These are phyloP conservation scores for Scophthalmus maximus DNA, from an alignment of 2,113 vertebrate species.

Conservation along the genomic window DNA sequence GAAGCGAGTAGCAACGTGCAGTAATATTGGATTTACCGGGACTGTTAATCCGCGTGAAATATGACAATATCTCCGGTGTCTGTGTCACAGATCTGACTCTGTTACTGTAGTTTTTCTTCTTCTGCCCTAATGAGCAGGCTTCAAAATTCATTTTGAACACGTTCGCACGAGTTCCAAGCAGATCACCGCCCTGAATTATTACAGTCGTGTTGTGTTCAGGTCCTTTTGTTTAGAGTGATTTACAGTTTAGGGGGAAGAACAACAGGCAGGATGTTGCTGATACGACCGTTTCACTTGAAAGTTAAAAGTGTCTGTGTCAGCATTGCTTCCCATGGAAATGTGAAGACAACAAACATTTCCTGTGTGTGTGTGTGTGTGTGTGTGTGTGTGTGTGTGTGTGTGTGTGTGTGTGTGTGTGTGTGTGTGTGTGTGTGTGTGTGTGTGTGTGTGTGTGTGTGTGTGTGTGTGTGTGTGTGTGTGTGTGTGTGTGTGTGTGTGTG, in stretches of 20 bases:
- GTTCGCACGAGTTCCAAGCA: not conserved
- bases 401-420: no score
- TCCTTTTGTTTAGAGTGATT: not conserved
- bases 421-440: slow-evolving; percentile 9
- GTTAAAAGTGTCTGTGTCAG: slow-evolving; percentile 67
- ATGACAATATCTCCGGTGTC: no score
- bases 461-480: slow-evolving; percentile 25
- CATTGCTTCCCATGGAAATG: slow-evolving; percentile 60
- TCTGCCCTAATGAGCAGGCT: no score
- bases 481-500: slow-evolving; percentile 2
- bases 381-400: slow-evolving; percentile 1
- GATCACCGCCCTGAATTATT: no score
- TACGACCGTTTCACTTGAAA: slow-evolving; percentile 34
- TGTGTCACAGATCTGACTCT: no score
- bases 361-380: slow-evolving; percentile 23
- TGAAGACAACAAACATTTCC: slow-evolving; percentile 78
- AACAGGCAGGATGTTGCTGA: slow-evolving; percentile 46
- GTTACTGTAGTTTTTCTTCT: not conserved
- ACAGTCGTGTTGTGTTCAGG: not conserved
- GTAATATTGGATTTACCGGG: slow-evolving; percentile 30
- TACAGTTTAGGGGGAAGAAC: not conserved
- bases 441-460: slow-evolving; percentile 2
- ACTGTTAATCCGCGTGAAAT: slow-evolving; percentile 22
- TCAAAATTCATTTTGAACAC: not conserved
- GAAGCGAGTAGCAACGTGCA: slow-evolving; percentile 8